These are phyloP conservation scores for Propithecus perrieri DNA, from an alignment of 2,797 vertebrate species.

Conservation along the genomic window DNA sequence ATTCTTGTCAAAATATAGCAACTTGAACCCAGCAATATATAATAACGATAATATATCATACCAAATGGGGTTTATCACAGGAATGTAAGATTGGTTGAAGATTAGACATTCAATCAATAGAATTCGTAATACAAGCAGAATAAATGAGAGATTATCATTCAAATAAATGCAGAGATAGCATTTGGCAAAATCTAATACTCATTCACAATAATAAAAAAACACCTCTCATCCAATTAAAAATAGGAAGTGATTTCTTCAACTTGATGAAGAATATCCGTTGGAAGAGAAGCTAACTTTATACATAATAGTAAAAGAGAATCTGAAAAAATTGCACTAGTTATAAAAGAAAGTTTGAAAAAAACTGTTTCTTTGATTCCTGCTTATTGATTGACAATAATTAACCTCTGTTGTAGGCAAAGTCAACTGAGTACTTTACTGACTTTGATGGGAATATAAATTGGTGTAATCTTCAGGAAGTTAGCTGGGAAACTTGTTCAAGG, in stretches of 20 bases:
- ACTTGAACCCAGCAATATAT: background rate
- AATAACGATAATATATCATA: background rate
- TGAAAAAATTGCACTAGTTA: background rate
- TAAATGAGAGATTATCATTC: background rate
- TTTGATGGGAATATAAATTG: background rate
- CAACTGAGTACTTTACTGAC: background rate
- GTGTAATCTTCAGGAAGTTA: conserved; percentile 3
- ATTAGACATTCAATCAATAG: background rate
- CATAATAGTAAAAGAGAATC: background rate
- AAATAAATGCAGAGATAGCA: background rate
- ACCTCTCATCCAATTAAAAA: background rate
- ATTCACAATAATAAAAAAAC: background rate
- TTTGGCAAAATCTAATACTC: background rate
- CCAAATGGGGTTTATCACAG: background rate
- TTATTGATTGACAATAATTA: conserved; percentile 28
- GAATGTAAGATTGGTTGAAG: background rate
- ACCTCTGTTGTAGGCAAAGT: background rate
- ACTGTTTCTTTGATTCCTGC: background rate
- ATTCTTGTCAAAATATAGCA: background rate
- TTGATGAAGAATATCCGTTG: background rate
- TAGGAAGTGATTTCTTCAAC: background rate
- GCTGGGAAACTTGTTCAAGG: background rate
- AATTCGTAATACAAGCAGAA: conserved; percentile 10
- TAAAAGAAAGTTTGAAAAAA: background rate
- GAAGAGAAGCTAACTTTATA: background rate